phyloP scores from a whole-genome alignment of 2,888 invertebrate genomes.

The Orthosia cruda region DNA sequence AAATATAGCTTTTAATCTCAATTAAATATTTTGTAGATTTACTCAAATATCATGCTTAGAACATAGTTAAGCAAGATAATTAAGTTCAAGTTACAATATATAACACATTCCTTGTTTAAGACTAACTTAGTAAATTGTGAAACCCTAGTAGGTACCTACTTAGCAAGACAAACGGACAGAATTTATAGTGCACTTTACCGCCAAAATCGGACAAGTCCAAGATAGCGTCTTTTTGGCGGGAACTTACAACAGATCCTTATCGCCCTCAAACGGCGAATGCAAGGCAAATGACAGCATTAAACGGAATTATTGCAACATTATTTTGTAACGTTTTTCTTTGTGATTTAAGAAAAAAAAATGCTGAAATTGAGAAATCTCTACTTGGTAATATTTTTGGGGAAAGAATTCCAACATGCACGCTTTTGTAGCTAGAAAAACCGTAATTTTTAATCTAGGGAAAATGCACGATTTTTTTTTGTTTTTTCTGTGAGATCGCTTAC shows the following conservation, averaged over 20 bases:
- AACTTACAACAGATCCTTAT: conserved; percentile 76
- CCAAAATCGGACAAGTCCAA: conserved; percentile 69
- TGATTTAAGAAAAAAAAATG: conserved; percentile 30
- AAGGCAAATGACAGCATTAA: conserved; percentile 79
- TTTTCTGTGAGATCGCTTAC: no score
- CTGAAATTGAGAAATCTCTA: conserved; percentile 29
- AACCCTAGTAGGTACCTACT: conserved; percentile 19
- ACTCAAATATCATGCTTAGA: background rate
- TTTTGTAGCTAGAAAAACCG: no score
- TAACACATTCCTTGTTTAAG: conserved; percentile 41
- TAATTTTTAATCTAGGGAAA: no score
- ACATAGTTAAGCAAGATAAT: conserved; percentile 15
- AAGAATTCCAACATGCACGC: conserved; percentile 3
- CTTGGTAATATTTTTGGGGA: background rate
- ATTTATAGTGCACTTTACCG: conserved; percentile 61
- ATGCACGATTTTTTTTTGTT: no score
- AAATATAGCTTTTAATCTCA: no score
- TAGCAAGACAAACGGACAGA: conserved; percentile 46
- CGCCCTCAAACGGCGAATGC: conserved; percentile 70
- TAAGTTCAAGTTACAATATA: conserved; percentile 11
- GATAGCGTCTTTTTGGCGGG: conserved; percentile 77
- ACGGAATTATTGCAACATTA: conserved; percentile 74
- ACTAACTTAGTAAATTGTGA: conserved; percentile 29
- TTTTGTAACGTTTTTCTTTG: conserved; percentile 52
- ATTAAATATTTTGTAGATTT: background rate